These are phyloP conservation scores for Thinocorus orbignyianus DNA, from an alignment of 2,113 vertebrate species.

Conservation along the genomic window DNA sequence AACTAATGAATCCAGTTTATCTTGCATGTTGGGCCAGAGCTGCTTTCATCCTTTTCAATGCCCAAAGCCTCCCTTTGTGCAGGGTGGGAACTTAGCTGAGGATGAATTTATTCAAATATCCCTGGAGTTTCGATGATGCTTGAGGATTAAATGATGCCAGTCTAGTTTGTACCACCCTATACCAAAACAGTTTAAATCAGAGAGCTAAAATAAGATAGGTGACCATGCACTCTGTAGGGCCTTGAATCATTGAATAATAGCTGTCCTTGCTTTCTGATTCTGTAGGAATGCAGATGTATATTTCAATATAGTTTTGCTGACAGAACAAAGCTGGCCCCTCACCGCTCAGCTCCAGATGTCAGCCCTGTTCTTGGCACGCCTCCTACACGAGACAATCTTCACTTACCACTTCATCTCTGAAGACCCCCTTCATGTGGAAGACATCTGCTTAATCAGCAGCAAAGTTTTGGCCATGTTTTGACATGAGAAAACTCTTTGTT, in stretches of 20 bases:
- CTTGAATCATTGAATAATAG: neutral
- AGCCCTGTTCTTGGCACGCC: neutral
- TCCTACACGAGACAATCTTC: neutral
- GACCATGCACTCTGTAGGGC: rapidly evolving
- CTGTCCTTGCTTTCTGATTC: neutral
- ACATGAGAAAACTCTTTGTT: neutral
- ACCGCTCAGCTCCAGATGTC: neutral
- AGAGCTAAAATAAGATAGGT: neutral
- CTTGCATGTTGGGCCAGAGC: neutral
- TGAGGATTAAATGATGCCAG: neutral
- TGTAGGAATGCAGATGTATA: neutral
- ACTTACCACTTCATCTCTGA: neutral
- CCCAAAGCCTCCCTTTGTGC: neutral
- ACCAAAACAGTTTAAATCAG: neutral
- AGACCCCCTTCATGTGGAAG: neutral
- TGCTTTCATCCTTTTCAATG: neutral
- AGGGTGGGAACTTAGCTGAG: neutral
- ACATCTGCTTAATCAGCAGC: neutral
- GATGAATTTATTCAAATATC: neutral
- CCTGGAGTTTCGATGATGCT: neutral
- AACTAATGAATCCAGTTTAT: neutral
- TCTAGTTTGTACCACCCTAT: neutral
- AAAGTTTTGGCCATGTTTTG: neutral
- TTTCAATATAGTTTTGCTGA: neutral
- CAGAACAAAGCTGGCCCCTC: neutral